phyloP scores from a whole-genome alignment of 2,888 invertebrate species.

The Stegana nigrithorax region DNA sequence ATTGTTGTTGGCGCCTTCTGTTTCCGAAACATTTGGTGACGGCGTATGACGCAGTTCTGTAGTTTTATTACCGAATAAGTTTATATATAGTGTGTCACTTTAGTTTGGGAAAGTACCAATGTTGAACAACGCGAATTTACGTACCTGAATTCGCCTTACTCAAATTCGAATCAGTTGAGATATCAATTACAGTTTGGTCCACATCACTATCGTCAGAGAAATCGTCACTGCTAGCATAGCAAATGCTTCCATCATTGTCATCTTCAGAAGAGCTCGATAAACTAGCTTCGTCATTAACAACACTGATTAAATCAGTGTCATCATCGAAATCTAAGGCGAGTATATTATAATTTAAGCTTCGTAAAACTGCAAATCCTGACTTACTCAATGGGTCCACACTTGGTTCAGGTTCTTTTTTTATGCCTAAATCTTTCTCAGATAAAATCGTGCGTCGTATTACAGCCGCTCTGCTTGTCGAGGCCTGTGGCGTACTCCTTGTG shows the following conservation, averaged over 20 bases:
- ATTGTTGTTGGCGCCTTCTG: not conserved
- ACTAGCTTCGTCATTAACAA: not conserved
- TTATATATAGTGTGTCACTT: not conserved
- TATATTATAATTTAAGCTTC: not conserved
- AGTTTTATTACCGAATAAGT: slow-evolving; percentile 5
- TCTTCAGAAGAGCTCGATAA: not conserved
- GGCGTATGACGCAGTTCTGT: slow-evolving; percentile 9
- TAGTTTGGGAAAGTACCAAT: not conserved
- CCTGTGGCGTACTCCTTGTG: not conserved
- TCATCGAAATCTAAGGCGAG: slow-evolving; percentile 26
- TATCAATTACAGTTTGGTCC: slow-evolving; percentile 42
- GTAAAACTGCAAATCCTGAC: not conserved
- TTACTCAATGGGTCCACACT: slow-evolving; percentile 45
- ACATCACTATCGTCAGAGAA: not conserved
- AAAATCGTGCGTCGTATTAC: slow-evolving; percentile 37
- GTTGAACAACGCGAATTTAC: slow-evolving; percentile 28
- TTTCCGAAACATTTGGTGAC: slow-evolving; percentile 7
- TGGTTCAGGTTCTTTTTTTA: slow-evolving; percentile 36
- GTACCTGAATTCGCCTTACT: slow-evolving; percentile 46
- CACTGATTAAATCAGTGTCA: not conserved
- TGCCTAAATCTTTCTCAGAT: slow-evolving; percentile 34
- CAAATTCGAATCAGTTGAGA: slow-evolving; percentile 46
- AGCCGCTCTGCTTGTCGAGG: slow-evolving; percentile 15
- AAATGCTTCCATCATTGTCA: not conserved
- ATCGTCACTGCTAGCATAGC: not conserved